Evolutionary conservation across 1,140 invertebrate species (phyloP).

Genomic region (Brachionus manjavacas): DNA sequence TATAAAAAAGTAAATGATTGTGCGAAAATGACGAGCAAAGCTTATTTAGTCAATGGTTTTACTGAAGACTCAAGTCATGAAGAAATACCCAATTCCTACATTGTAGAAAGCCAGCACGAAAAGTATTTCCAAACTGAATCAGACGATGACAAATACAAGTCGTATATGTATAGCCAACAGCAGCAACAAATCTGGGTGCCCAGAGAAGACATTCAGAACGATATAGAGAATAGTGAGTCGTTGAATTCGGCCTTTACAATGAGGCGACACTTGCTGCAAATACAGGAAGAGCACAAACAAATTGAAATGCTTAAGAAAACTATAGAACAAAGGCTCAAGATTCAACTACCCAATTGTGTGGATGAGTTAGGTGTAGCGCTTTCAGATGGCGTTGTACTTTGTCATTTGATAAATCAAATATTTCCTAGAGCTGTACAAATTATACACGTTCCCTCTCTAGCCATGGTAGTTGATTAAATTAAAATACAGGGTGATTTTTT

Average conservation of each 20-base stretch:
- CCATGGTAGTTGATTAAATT: constrained; percentile 63
- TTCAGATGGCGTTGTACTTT: constrained; percentile 82
- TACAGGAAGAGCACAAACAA: constrained; percentile 78
- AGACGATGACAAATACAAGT: background rate
- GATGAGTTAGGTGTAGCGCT: constrained; percentile 78
- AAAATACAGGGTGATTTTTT: no score
- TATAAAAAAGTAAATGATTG: background rate
- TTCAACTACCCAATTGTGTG: background rate
- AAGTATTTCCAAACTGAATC: background rate
- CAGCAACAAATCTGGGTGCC: constrained; percentile 27
- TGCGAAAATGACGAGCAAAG: background rate
- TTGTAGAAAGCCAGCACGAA: background rate
- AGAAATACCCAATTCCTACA: background rate
- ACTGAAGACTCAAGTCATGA: background rate
- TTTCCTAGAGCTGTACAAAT: constrained; percentile 79
- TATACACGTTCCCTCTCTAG: constrained; percentile 86
- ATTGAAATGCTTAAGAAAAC: constrained; percentile 73
- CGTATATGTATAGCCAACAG: background rate
- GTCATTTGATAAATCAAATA: constrained; percentile 86
- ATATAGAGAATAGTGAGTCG: background rate
- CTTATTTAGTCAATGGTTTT: background rate
- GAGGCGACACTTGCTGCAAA: constrained; percentile 80
- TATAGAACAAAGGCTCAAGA: constrained; percentile 30
- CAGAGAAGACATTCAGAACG: background rate
- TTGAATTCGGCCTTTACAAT: constrained; percentile 79